Base-by-base conservation (phyloP, 2,113 vertebrate genomes). In the Cacatua alba region DNA sequence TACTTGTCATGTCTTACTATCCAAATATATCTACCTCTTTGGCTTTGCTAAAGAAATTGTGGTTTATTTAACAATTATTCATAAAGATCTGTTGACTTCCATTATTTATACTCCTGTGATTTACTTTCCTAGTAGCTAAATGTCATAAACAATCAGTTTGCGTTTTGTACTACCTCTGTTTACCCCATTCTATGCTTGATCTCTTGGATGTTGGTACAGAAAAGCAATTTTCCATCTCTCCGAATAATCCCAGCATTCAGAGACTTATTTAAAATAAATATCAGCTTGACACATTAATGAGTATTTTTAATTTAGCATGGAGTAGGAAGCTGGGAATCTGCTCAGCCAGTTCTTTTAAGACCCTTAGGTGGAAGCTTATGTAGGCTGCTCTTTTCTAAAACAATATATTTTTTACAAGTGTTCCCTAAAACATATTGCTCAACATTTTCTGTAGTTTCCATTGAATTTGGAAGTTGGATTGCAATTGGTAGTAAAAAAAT, bases 271-370 rank as follows among this genome's bases (percentile, higher is more conserved):
- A 81, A 85, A 90, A 85, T 48, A 62, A 80, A 53, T 43, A 83
- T 35, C 10, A 53, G 41, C 25, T 83, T 90, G 88, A 88, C 53
- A 91, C 55, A 35, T 88, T 70, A 78, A n/a, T 83, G 51, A 39
- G 11, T 60, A 68, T 70, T 90, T 96, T 89, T 88, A 90, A 79
- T 86, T 74, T 77, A 74, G 13, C 39, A 77, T 86, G 68, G n/a
- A 95, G 76, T 41, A 88, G 82, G 77, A 94, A 91, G 69, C 69
- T 88, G 39, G 39, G 35, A 88, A 88, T 88, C 59, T 90, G 64
- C 64, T 77, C 72, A 91, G 25, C 10, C n/a, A 57, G 26, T 70
- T 90, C 75, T 88, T 90, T 69, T 51, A 62, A 35, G 49, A 88
- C 33, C 82, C 13, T 69, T 55, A 69, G 49, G 33, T 65, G 44